Base-by-base conservation (phyloP, 2,888 invertebrate genomes). In the Apamea crenata region DNA sequence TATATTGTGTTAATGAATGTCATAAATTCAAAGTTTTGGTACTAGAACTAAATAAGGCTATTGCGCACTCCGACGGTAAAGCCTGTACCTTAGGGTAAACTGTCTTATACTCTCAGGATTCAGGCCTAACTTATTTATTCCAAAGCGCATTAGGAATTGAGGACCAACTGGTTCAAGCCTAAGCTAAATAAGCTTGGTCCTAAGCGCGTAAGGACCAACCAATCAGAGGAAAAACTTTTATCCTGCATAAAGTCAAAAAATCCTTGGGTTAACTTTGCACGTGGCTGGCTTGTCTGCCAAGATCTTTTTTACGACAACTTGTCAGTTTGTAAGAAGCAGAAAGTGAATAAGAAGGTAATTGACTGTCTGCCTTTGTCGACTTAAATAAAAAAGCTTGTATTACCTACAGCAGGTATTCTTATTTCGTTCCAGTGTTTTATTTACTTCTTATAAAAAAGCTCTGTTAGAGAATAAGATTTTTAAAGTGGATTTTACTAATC, bases 181-280 rank as follows among this genome's bases (percentile, higher is more conserved):
- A 36, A 40, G 40, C 18, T 29, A 53, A 65, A 53, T 65, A 65
- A 21, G 29, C 21, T 65, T 65, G 10, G n/a, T 8, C 29, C 14
- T 14, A 25, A 63, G 8, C 25, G 3, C 25, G 53, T 40, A n/a
- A 25, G 25, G 18, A 40, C 21, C 6, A 32, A 16, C n/a, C 32
- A 29, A 32, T 70, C 25, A 32, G 25, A 32, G 25, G 10, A 25
- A 53, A 40, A 78, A 44, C 40, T 80, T 79, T n/a, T n/a, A 36
- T 70, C 32, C n/a, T 16, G 32, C 10, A 0, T 1, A 32, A 80
- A 32, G 16, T 8, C 14, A 16, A 21, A 16, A 29, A 59, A 59
- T 18, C 18, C 25, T 78, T 50, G 14, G 5, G 12, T 63, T 25
- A 63, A 18, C 40, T 63, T 76, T 18, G 21, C 40, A 67, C 29